Conservation (phyloP, 2,113 vertebrate species). For the Lycocorax pyrrhopterus region DNA sequence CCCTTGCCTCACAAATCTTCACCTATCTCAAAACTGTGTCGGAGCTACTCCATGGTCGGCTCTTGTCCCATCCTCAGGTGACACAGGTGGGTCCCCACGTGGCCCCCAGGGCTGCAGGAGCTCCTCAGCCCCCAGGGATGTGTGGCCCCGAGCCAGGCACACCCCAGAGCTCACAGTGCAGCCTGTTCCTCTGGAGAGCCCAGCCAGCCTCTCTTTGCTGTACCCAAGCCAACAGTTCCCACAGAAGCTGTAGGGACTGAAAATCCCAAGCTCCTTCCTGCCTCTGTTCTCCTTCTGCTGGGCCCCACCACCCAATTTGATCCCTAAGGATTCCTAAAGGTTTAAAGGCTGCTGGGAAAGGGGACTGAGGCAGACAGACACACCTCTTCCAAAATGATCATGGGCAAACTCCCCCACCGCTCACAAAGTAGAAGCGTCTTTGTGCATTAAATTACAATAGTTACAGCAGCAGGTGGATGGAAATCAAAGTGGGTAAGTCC, state of each 20-base stretch:
- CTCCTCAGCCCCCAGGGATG: neutral
- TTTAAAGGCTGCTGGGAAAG: neutral
- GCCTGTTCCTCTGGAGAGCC: neutral
- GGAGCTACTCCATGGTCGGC: fast-evolving
- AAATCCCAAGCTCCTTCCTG: neutral
- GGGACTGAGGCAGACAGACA: neutral
- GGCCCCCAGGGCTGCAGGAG: neutral
- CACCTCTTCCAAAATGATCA: neutral
- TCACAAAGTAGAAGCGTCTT: neutral
- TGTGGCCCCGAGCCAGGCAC: fast-evolving
- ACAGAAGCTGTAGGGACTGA: neutral
- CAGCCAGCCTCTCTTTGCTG: neutral
- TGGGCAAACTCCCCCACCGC: neutral
- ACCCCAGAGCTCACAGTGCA: neutral
- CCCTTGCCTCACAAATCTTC: neutral
- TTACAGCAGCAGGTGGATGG: neutral
- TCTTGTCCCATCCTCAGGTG: neutral
- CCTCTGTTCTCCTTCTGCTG: neutral
- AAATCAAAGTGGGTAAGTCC: neutral
- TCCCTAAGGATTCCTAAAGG: neutral
- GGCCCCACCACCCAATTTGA: neutral
- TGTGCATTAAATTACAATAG: neutral
- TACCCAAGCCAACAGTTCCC: neutral
- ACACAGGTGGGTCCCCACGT: fast-evolving
- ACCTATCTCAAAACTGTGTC: fast-evolving